phyloP scores from a whole-genome alignment of 2,797 vertebrate species.

The Neosilurus mollespiculum region DNA sequence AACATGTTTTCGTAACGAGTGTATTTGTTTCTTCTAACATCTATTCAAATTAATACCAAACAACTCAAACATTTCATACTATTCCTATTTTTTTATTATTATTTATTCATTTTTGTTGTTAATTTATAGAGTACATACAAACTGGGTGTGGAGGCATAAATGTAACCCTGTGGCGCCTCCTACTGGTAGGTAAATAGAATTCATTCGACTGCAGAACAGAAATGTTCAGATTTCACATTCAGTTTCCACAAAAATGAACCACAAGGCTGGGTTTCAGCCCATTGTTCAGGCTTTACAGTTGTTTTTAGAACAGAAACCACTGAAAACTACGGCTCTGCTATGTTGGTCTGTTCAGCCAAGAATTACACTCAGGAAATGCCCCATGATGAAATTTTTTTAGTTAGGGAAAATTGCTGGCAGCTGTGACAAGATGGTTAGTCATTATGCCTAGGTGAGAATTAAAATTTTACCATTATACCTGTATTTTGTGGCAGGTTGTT shows the following conservation, averaged over 20 bases:
- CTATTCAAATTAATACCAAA: neutral
- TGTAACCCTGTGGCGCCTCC: neutral
- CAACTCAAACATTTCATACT: neutral
- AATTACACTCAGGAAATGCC: neutral
- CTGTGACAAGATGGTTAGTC: neutral
- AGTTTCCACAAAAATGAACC: neutral
- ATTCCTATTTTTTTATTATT: no score
- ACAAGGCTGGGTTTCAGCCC: neutral
- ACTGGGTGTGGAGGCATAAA: neutral
- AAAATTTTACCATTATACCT: neutral
- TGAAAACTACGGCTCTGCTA: neutral
- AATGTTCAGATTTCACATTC: neutral
- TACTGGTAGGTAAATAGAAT: neutral
- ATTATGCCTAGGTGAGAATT: neutral
- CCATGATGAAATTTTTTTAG: no score
- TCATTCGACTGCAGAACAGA: neutral
- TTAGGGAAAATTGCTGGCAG: neutral
- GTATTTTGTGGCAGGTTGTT: neutral
- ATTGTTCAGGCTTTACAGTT: neutral
- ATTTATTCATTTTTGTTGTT: neutral
- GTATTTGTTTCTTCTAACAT: neutral
- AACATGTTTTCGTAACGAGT: neutral
- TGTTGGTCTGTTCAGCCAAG: neutral
- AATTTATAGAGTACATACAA: neutral
- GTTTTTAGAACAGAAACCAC: slow-evolving; percentile 1